Evolutionary conservation across 2,888 invertebrate genomes (phyloP), one percentile per base, ranked within the genome.

Genomic region (Didymodactylos carnosus): DNA sequence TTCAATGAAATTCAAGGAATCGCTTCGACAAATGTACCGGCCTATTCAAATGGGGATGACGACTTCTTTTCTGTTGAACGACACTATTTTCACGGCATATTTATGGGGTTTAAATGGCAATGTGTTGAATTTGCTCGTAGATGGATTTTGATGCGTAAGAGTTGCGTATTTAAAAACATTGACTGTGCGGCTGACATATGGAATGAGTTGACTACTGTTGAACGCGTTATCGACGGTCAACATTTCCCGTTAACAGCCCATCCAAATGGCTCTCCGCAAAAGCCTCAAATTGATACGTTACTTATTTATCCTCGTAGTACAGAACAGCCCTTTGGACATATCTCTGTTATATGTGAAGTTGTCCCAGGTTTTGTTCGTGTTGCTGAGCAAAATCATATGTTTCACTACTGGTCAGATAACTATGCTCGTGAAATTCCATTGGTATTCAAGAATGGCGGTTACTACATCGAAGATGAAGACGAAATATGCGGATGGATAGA

Each of bases 41-140:
- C 62, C 8, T 62, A 62, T 35, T 62, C 62, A 3, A 62, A 62
- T 29, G 62, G 62, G 8, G 62, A 62, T 35, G 62, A n/a, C 35
- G 62, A 62, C 35, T 62, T 62, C n/a, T 62, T 62, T 35, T 62
- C 62, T 3, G 62, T 62, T n/a, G 62, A 62, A 35, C 62, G 35
- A n/a, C 62, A 62, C 35, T 62, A 62, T 62, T 35, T 62, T 11
- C 62, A 62, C n/a, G 62, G 62, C 29, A 62, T 62, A 35, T 62
- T 62, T 35, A 62, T 62, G 62, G 62, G 62, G 29, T 62, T 62
- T 62, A 62, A 62, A 62, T 62, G 62, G 62, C 62, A 62, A 62
- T 62, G 62, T 35, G 62, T 62, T 62, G 62, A 62, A 35, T 62
- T 62, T n/a, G 62, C 62, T 27, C 62, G 62, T 62, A 29, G 62